phyloP scores from a whole-genome alignment of 2,888 invertebrate genomes.

The Ypsolopha scabrella region DNA sequence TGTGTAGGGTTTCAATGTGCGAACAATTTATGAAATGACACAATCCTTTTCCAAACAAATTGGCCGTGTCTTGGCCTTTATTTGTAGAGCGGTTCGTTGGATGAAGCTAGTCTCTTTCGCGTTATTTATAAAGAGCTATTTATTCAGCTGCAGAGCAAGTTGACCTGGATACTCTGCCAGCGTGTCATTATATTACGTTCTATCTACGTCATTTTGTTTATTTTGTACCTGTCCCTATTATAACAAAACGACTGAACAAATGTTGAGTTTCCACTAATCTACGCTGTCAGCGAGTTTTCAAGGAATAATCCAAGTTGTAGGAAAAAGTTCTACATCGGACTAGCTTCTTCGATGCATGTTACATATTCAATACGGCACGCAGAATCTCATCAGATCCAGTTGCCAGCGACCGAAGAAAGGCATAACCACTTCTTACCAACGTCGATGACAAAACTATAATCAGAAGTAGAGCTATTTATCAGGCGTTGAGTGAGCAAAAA shows the following conservation, averaged over 20 bases:
- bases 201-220: not conserved
- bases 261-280: too few species aligned
- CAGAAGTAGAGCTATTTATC: not conserved
- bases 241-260: not conserved
- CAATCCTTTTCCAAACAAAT: slow-evolving; percentile 27
- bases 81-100: slow-evolving; percentile 18
- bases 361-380: too few species aligned
- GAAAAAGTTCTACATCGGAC: too few species aligned
- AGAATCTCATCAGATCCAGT: not conserved
- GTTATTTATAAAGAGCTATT: slow-evolving; percentile 64
- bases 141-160: slow-evolving; percentile 46
- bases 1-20: not conserved
- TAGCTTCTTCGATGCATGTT: too few species aligned
- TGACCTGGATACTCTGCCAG: slow-evolving; percentile 57
- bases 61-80: slow-evolving; percentile 24
- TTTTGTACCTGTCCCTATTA: not conserved
- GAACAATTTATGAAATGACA: slow-evolving; percentile 6
- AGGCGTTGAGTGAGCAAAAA: not conserved
- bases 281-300: too few species aligned
- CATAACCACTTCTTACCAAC: not conserved
- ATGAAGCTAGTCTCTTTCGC: slow-evolving; percentile 23
- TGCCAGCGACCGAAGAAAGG: not conserved
- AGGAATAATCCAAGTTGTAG: too few species aligned
- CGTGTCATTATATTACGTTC: slow-evolving; percentile 21
- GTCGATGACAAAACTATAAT: not conserved